A percentile compares a stretch with the other conserved stretches of the same genome.
These are phyloP conservation scores for Marronus borbonicus DNA, from an alignment of 2,888 invertebrate genomes.

Conservation along the genomic window DNA sequence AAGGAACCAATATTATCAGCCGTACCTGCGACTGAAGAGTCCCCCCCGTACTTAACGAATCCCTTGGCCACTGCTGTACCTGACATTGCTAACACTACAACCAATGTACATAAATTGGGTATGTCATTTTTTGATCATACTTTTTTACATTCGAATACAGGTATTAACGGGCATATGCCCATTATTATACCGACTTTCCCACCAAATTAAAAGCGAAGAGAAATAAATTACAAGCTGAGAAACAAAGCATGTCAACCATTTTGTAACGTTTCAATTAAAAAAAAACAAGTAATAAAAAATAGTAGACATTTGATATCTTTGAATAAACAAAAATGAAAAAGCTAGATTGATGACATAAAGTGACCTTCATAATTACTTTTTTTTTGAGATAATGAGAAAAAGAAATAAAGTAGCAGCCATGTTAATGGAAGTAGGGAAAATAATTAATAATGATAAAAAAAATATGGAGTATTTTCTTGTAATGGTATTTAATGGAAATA, in stretches of 20 bases:
- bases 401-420: slow-evolving; percentile 32
- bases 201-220: slow-evolving; percentile 62
- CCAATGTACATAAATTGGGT: slow-evolving; percentile 68
- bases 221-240: background rate
- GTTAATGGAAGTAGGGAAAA: slow-evolving; percentile 10
- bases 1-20: slow-evolving; percentile 64
- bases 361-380: slow-evolving; percentile 49
- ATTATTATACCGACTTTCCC: slow-evolving; percentile 70
- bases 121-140: slow-evolving; percentile 70
- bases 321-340: slow-evolving; percentile 27
- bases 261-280: slow-evolving; percentile 12
- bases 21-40: slow-evolving; percentile 64
- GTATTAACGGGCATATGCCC: slow-evolving; percentile 69
- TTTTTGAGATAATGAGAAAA: slow-evolving; percentile 38
- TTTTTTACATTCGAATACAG: slow-evolving; percentile 66
- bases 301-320: slow-evolving; percentile 37
- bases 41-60: slow-evolving; percentile 63
- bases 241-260: slow-evolving; percentile 7
- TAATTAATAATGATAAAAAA: slow-evolving; percentile 4
- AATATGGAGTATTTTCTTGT: slow-evolving; percentile 51
- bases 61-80: slow-evolving; percentile 63
- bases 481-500: slow-evolving; percentile 35
- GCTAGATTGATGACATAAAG: slow-evolving; percentile 47
- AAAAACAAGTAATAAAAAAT: background rate
- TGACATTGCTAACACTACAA: slow-evolving; percentile 64